Percentiles rank a stretch among this genome's conserved stretches.
These are phyloP conservation scores for Tanytarsus gracilentus DNA, from an alignment of 2,888 invertebrate genomes.

Conservation along the genomic window DNA sequence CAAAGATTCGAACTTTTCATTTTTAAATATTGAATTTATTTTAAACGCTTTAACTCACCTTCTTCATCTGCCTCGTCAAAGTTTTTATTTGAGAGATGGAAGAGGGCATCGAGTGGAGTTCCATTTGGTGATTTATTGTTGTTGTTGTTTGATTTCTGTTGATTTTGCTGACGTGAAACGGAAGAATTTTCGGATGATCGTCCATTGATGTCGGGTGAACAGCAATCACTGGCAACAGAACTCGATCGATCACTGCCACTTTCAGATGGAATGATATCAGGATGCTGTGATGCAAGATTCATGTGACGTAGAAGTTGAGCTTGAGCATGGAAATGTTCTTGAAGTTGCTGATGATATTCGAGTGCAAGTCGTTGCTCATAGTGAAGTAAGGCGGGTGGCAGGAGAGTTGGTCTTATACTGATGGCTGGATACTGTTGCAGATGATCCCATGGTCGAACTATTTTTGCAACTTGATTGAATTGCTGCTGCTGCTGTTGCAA, in stretches of 20 bases:
- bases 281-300: no score
- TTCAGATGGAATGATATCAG: conserved; percentile 48
- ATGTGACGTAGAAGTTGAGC: conserved; percentile 47
- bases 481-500: conserved; percentile 30
- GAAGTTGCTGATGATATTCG: conserved; percentile 49
- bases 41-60: conserved; percentile 40
- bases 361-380: conserved; percentile 55
- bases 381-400: conserved; percentile 50
- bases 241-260: conserved; percentile 65
- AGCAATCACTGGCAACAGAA: conserved; percentile 69
- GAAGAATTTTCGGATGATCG: conserved; percentile 20
- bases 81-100: conserved; percentile 96
- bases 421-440: conserved; percentile 50
- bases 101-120: conserved; percentile 88
- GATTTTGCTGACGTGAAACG: conserved; percentile 31
- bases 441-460: conserved; percentile 81
- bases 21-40: neutral
- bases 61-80: conserved; percentile 85
- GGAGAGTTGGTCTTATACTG: conserved; percentile 43
- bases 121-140: conserved; percentile 44
- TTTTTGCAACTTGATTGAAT: conserved; percentile 45
- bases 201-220: conserved; percentile 60
- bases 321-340: conserved; percentile 45
- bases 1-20: neutral
- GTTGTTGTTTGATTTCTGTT: conserved; percentile 32